Base-by-base conservation (phyloP, 1,140 invertebrate species). In the Diorhabda elongata region DNA sequence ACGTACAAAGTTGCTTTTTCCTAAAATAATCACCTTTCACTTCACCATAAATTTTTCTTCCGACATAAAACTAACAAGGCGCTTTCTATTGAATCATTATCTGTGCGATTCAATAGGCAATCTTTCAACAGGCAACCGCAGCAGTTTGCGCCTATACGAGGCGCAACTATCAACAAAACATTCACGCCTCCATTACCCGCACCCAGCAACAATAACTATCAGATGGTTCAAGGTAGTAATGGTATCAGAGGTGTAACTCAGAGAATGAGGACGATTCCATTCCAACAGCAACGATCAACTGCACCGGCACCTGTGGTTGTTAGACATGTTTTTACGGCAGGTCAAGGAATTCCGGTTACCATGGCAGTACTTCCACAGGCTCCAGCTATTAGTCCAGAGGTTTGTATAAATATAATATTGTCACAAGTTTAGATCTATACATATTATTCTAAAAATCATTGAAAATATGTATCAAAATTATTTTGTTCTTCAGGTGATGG, bases 251-350 rank as follows among this genome's bases (percentile, higher is more conserved):
- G 69, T n/a, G 66, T 77, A 9, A 70, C 72, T 44, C 76, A 73
- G 61, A 70, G 68, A 9, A 66, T 77, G 11, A 73, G 71, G 44
- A 52, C 74, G 0, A 67, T 77, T 9, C 73, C 75, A 2, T 79
- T 73, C 58, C 75, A 79, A 59, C 80, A 80, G 44, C 79, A 81
- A 63, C 73, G 79, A 42, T 78, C 81, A 69, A 76, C 79, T 2
- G 81, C 78, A 71, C 80, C 80, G 7, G n/a, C 47, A 3, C 83
- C 84, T 0, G 81, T 88, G 41, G 81, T 88, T 6, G 81, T 89
- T 3, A 79, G 86, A 43, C 87, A 88, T 70, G 82, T 88, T 6
- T 86, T 87, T 71, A 81, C 83, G 26, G 83, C 83, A 2, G 81
- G 82, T 11, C 83, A 84, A 70, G 84, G 84, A 7, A 85, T 85